A percentile compares a stretch with the other conserved stretches of the same genome.
Conservation (phyloP, 2,113 vertebrate genomes). For the Lanius collurio region DNA sequence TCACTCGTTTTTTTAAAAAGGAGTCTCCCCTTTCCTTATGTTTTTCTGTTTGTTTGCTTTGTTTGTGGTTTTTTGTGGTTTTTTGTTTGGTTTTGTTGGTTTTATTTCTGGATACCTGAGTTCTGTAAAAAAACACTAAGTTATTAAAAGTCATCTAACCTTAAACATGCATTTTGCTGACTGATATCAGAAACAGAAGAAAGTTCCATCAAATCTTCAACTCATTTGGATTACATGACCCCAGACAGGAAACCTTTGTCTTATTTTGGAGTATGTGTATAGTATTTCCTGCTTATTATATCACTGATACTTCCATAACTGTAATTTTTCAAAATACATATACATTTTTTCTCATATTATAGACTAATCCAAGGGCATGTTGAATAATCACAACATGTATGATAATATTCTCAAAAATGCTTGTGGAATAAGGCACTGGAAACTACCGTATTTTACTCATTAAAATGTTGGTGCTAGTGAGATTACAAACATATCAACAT, state of each 20-base stretch:
- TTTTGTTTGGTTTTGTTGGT: not conserved
- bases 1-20: not conserved
- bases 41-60: no score
- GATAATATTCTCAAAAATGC: not conserved
- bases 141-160: not conserved
- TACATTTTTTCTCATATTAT: not conserved
- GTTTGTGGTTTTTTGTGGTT: no score
- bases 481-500: not conserved
- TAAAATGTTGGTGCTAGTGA: not conserved
- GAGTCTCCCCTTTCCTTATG: not conserved
- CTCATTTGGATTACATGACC: not conserved
- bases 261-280: not conserved
- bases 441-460: not conserved
- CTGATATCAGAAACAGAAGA: not conserved
- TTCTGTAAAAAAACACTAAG: not conserved
- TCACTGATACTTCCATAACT: not conserved
- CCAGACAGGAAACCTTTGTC: not conserved
- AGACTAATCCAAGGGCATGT: not conserved
- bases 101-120: no score
- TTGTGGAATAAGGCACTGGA: not conserved
- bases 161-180: not conserved
- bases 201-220: not conserved
- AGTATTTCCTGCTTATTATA: not conserved
- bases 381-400: not conserved
- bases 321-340: not conserved